A percentile compares a stretch with the other conserved stretches of the same genome.
These are phyloP conservation scores for Zele albiditarsus DNA, from an alignment of 2,888 invertebrate species.

Conservation along the genomic window DNA sequence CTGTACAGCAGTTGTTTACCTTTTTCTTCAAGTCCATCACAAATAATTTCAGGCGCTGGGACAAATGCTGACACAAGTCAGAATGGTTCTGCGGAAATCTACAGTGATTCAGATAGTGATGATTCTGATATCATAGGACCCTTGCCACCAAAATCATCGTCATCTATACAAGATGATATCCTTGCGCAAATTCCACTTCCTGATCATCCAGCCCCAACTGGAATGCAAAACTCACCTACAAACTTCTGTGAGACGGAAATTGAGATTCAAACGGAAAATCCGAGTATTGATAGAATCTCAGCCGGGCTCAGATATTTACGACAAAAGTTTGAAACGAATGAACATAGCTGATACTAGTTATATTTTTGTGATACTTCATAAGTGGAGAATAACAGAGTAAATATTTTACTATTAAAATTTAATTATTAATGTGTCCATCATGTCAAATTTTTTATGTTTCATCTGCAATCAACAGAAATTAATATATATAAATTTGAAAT, in stretches of 20 bases:
- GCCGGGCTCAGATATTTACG: slow-evolving; percentile 65
- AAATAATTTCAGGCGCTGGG: not conserved
- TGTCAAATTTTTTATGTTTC: not conserved
- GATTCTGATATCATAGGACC: slow-evolving; percentile 57
- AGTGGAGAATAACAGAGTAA: not conserved
- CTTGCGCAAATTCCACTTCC: slow-evolving; percentile 47
- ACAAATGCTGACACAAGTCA: not conserved
- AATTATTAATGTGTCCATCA: not conserved
- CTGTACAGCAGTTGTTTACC: not conserved
- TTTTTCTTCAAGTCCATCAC: not conserved
- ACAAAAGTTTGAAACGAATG: slow-evolving; percentile 61
- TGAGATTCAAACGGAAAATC: slow-evolving; percentile 38
- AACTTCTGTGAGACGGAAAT: not conserved
- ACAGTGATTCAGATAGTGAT: slow-evolving; percentile 41
- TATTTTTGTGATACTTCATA: slow-evolving; percentile 25
- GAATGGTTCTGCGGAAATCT: not conserved
- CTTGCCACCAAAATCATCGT: slow-evolving; percentile 50
- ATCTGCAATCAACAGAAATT: too few relatives aligned
- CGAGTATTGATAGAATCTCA: slow-evolving; percentile 58
- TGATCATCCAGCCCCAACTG: slow-evolving; percentile 22
- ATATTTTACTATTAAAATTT: not conserved
- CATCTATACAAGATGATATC: slow-evolving; percentile 17
- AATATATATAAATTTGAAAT: too few relatives aligned
- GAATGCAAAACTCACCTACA: not conserved
- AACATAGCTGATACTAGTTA: slow-evolving; percentile 43